phyloP scores from a whole-genome alignment of 2,888 invertebrate genomes.

The Temnothorax unifasciatus region DNA sequence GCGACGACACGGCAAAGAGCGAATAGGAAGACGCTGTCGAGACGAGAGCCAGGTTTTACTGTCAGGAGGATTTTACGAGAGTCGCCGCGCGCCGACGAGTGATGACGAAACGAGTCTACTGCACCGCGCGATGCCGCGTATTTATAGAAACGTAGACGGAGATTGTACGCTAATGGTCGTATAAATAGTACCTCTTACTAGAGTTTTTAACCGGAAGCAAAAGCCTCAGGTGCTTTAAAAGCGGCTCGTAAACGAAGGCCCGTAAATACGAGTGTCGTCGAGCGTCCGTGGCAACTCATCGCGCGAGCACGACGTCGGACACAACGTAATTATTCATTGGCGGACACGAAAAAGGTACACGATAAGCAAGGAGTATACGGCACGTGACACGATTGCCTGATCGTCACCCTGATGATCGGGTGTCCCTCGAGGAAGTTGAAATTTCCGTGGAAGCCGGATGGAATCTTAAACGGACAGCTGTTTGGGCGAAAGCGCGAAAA shows the following conservation, averaged over 20 bases:
- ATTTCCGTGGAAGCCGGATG: slow-evolving; percentile 78
- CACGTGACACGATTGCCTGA: slow-evolving; percentile 71
- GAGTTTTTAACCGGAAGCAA: slow-evolving; percentile 75
- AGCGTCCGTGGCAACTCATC: slow-evolving; percentile 29
- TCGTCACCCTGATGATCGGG: slow-evolving; percentile 49
- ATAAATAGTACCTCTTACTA: slow-evolving; percentile 73
- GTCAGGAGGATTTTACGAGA: slow-evolving; percentile 64
- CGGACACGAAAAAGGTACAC: slow-evolving; percentile 66
- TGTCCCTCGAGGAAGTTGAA: slow-evolving; percentile 73
- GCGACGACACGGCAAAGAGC: slow-evolving; percentile 36
- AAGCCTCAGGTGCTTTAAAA: slow-evolving; percentile 66
- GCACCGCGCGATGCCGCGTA: slow-evolving; percentile 61
- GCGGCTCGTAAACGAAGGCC: slow-evolving; percentile 61
- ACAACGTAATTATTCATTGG: slow-evolving; percentile 62
- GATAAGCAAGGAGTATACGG: slow-evolving; percentile 63
- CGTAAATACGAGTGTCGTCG: slow-evolving; percentile 67
- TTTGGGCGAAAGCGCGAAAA: slow-evolving; percentile 38
- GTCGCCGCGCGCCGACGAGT: slow-evolving; percentile 39
- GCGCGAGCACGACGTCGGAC: slow-evolving; percentile 48
- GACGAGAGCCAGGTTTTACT: slow-evolving; percentile 69
- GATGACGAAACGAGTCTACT: slow-evolving; percentile 69
- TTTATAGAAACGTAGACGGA: slow-evolving; percentile 71
- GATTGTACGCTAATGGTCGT: slow-evolving; percentile 73
- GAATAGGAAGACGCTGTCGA: slow-evolving; percentile 60
- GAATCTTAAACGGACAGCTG: slow-evolving; percentile 79